Evolutionary conservation across 2,113 vertebrate genomes (phyloP).

Genomic region (Narcine bancroftii): DNA sequence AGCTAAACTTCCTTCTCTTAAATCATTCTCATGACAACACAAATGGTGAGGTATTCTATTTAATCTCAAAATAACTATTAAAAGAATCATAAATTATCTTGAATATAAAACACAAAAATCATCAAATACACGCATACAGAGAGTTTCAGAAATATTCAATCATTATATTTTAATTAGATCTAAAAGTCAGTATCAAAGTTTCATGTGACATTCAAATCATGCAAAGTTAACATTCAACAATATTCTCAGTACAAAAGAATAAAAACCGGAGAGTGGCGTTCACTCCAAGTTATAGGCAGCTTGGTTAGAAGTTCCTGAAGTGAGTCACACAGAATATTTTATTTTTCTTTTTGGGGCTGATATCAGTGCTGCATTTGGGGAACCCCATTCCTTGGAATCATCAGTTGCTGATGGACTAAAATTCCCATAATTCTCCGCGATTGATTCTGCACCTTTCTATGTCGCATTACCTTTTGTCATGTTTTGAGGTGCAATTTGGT

Average conservation of each 20-base stretch:
- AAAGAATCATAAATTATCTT: slow-evolving; percentile 18
- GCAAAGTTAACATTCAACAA: slow-evolving; percentile 22
- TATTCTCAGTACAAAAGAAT: slow-evolving; percentile 19
- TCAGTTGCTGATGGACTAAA: neutral
- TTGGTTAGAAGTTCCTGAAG: slow-evolving; percentile 34
- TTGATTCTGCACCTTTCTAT: neutral
- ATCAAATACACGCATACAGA: neutral
- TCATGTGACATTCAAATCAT: neutral
- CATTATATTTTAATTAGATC: slow-evolving; percentile 18
- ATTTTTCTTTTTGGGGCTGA: neutral
- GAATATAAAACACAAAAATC: slow-evolving; percentile 14
- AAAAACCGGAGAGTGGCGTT: neutral
- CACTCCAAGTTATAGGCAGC: slow-evolving; percentile 25
- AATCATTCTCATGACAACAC: neutral
- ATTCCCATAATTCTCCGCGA: neutral
- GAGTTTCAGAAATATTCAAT: neutral
- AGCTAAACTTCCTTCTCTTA: neutral
- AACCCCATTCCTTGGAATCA: neutral
- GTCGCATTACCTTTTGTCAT: neutral
- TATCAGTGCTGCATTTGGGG: neutral
- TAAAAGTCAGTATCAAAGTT: slow-evolving; percentile 31
- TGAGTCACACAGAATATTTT: neutral
- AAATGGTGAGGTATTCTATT: neutral
- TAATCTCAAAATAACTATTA: slow-evolving; percentile 28
- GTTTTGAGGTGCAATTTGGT: neutral